Conservation (phyloP, 2,113 vertebrate genomes). For the Clarias macrocephalus region DNA sequence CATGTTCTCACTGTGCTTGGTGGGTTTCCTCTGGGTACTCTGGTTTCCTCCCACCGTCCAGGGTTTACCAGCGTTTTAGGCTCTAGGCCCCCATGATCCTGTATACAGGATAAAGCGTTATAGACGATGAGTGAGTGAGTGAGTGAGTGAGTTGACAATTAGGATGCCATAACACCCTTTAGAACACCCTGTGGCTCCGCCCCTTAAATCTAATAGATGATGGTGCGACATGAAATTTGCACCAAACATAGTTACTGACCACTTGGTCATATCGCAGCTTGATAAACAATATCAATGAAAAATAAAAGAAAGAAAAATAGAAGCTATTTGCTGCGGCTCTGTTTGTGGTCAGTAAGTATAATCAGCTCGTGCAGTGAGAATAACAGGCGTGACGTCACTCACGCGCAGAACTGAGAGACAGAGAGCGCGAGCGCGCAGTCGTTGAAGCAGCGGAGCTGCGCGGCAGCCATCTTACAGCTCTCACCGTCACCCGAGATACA, state of each 20-base stretch:
- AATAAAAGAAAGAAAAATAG: too few species aligned
- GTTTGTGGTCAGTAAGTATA: not conserved
- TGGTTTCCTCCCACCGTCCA: too few species aligned
- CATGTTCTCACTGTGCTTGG: too few species aligned
- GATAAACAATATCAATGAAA: not conserved
- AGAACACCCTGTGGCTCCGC: not conserved
- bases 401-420: conserved; percentile 38
- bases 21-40: too few species aligned
- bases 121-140: not conserved
- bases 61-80: too few species aligned
- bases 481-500: conserved; percentile 63
- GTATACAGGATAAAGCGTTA: too few species aligned
- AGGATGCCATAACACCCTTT: not conserved
- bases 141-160: not conserved
- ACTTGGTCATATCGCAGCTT: not conserved
- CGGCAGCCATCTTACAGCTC: conserved; percentile 80
- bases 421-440: conserved; percentile 12
- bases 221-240: not conserved
- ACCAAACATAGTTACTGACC: not conserved
- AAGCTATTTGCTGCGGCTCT: not conserved
- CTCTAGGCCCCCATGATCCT: too few species aligned
- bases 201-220: not conserved
- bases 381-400: conserved; percentile 74
- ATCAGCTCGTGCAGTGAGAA: conserved; percentile 67
- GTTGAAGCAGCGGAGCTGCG: conserved; percentile 33